A percentile compares a stretch with the other conserved stretches of the same genome.
These are phyloP conservation scores for Drosophila subobscura DNA, from an alignment of 1,140 invertebrate genomes.

Conservation along the genomic window DNA sequence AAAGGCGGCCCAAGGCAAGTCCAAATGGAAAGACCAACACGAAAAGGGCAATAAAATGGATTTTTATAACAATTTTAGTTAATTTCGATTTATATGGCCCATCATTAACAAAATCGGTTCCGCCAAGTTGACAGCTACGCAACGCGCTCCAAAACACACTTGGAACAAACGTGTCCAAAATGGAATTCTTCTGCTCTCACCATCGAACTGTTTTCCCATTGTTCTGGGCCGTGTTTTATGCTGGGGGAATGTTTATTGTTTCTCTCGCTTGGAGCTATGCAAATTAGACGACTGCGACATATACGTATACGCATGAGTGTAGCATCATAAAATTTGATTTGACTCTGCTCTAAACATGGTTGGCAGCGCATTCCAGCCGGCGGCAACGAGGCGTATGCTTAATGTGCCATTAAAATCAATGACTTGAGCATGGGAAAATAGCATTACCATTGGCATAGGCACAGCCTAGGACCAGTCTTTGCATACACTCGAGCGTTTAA, in stretches of 20 bases:
- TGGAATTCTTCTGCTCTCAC: constrained; percentile 43
- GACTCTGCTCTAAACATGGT: too few species aligned
- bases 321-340: constrained; percentile 50
- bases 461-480: constrained; percentile 14
- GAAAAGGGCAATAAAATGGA: constrained; percentile 51
- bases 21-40: constrained; percentile 11
- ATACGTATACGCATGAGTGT: constrained; percentile 3
- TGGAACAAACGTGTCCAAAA: constrained; percentile 52
- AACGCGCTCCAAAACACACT: constrained; percentile 42
- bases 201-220: constrained; percentile 28
- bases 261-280: constrained; percentile 52
- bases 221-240: constrained; percentile 50
- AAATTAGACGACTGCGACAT: constrained; percentile 58
- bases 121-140: constrained; percentile 72
- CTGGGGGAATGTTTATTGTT: constrained; percentile 62
- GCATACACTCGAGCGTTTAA: constrained; percentile 46
- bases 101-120: constrained; percentile 79
- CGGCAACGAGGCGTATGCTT: constrained; percentile 77
- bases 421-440: constrained; percentile 55
- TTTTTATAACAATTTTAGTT: constrained; percentile 77
- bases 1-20: constrained; percentile 31
- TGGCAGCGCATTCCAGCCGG: constrained; percentile 42
- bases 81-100: constrained; percentile 61
- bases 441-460: constrained; percentile 37
- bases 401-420: constrained; percentile 77